Percentiles rank a stretch among this genome's conserved stretches.
phyloP scores from a whole-genome alignment of 2,113 vertebrate species.

The Tamias sibiricus region DNA sequence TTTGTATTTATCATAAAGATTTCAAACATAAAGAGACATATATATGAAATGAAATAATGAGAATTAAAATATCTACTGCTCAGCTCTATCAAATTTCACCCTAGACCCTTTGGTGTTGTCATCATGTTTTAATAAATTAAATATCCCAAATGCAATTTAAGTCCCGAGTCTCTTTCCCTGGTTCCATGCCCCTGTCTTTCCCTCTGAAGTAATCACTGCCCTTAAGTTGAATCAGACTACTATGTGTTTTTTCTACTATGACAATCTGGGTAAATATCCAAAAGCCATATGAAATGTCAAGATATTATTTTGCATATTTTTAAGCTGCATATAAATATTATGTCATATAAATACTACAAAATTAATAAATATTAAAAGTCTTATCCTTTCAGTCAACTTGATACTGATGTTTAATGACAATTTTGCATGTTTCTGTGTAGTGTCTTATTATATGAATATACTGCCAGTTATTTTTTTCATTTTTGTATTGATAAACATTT shows the following conservation, averaged over 20 bases:
- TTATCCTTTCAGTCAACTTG: background rate
- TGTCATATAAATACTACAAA: background rate
- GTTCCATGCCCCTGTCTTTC: background rate
- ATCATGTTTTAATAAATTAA: slow-evolving; percentile 1
- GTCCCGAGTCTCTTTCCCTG: background rate
- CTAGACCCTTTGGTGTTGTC: background rate
- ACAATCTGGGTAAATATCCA: background rate
- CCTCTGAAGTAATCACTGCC: background rate
- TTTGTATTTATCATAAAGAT: slow-evolving; percentile 1
- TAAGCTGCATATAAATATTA: background rate
- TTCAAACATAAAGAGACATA: slow-evolving; percentile 19
- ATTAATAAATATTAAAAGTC: background rate
- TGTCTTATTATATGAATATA: background rate
- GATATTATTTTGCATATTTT: background rate
- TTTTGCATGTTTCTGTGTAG: background rate
- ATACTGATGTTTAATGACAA: slow-evolving; percentile 1
- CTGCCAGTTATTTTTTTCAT: background rate
- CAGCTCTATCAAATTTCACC: background rate
- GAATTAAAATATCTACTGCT: background rate
- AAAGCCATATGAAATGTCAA: background rate
- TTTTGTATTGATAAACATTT: too few species aligned
- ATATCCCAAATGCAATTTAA: background rate
- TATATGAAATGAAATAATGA: slow-evolving; percentile 23
- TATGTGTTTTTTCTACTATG: background rate
- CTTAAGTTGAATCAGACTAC: background rate